Percentiles rank a stretch among this genome's conserved stretches.
phyloP scores from a whole-genome alignment of 2,797 vertebrate species.

The Macrochelys suwanniensis region DNA sequence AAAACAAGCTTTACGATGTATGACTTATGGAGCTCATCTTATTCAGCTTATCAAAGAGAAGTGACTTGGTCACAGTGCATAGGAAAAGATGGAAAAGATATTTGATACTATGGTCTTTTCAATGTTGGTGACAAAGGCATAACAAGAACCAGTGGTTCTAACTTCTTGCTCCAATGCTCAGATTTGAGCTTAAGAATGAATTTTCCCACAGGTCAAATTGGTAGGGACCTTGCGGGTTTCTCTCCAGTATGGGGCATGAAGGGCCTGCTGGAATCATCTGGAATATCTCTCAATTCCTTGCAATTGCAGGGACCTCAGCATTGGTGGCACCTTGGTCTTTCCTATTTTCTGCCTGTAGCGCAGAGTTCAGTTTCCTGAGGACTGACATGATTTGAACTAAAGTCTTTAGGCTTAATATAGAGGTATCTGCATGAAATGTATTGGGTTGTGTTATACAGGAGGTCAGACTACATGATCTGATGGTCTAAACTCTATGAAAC shows the following conservation, averaged over 20 bases:
- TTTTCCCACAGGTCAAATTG: neutral
- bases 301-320: neutral
- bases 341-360: neutral
- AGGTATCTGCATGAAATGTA: neutral
- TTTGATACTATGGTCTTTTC: too few species aligned
- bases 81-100: too few species aligned
- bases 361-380: neutral
- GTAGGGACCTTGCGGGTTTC: neutral
- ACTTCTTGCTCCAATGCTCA: neutral
- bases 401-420: neutral
- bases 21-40: too few species aligned
- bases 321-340: neutral
- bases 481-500: neutral
- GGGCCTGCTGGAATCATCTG: neutral
- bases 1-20: too few species aligned
- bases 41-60: too few species aligned
- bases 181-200: neutral
- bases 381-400: neutral
- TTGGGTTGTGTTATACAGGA: neutral
- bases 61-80: too few species aligned
- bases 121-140: too few species aligned
- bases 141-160: too few species aligned
- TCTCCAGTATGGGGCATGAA: neutral
- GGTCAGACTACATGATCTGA: neutral
- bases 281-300: neutral